A percentile compares a stretch with the other conserved stretches of the same genome.
phyloP scores from a whole-genome alignment of 1,140 invertebrate genomes.

The Thaumetopoea pityocampa region DNA sequence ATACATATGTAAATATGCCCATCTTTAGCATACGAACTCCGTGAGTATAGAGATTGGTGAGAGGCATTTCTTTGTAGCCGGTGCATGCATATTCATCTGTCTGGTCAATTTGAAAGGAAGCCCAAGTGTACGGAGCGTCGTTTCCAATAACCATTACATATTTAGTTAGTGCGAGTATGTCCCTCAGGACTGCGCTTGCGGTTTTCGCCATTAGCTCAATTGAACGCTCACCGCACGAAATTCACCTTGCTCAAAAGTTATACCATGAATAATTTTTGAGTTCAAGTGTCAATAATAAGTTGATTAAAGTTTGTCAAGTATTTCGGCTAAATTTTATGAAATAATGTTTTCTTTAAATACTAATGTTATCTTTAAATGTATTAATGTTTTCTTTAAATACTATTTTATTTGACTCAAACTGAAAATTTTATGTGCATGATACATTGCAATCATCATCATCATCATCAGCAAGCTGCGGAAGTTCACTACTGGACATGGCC shows the following conservation, averaged over 20 bases:
- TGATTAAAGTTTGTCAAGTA: no score
- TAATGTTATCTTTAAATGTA: no score
- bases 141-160: slow-evolving; percentile 58
- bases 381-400: background rate
- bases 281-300: no score
- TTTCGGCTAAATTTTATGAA: no score
- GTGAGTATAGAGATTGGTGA: no score
- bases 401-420: slow-evolving; percentile 5
- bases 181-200: slow-evolving; percentile 55
- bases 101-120: slow-evolving; percentile 35
- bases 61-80: slow-evolving; percentile 19
- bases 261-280: background rate
- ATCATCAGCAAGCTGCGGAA: no score
- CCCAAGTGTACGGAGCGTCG: slow-evolving; percentile 39
- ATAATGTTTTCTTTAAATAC: slow-evolving; percentile 4
- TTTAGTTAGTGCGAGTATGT: slow-evolving; percentile 59
- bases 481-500: no score
- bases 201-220: slow-evolving; percentile 63
- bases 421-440: no score
- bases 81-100: slow-evolving; percentile 22
- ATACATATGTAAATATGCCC: no score
- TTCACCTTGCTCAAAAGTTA: slow-evolving; percentile 14
- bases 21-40: no score
- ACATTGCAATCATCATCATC: no score
- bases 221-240: slow-evolving; percentile 41